A percentile compares a stretch with the other conserved stretches of the same genome.
Evolutionary conservation across 2,797 vertebrate genomes (phyloP).

Genomic region (Anabas testudineus): DNA sequence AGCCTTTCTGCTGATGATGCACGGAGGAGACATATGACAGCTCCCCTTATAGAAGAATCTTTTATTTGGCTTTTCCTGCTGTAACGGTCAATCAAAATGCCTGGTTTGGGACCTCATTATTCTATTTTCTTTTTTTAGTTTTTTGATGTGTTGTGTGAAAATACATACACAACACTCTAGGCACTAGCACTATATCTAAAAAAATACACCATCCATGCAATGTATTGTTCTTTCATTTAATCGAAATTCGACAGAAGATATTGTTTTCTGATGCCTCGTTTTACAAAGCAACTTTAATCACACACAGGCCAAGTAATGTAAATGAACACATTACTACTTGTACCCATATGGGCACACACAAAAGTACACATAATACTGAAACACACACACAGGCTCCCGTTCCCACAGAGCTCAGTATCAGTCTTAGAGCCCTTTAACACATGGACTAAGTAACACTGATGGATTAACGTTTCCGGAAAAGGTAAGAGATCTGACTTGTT

Average conservation of each 20-base stretch:
- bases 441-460: slow-evolving; percentile 35
- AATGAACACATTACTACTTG: not conserved
- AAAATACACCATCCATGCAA: not conserved
- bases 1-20: slow-evolving; percentile 46
- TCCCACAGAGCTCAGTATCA: slow-evolving; percentile 78
- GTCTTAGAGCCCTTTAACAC: slow-evolving; percentile 52
- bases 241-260: too few relatives aligned
- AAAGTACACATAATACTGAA: slow-evolving; percentile 2
- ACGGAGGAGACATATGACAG: slow-evolving; percentile 59
- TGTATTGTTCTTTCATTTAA: not conserved
- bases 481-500: slow-evolving; percentile 48
- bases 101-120: slow-evolving; percentile 39
- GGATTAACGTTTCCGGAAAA: slow-evolving; percentile 53
- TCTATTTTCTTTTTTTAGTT: not conserved
- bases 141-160: not conserved
- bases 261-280: not conserved
- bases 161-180: not conserved
- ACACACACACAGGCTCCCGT: slow-evolving; percentile 27
- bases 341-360: not conserved
- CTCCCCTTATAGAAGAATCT: slow-evolving; percentile 36
- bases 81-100: slow-evolving; percentile 28
- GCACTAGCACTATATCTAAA: not conserved
- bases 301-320: too few relatives aligned
- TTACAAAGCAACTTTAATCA: too few relatives aligned
- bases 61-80: slow-evolving; percentile 36